Percentiles rank a stretch among this genome's conserved stretches.
Conservation (phyloP, 1,140 invertebrate genomes). For the Calliphora vicina region DNA sequence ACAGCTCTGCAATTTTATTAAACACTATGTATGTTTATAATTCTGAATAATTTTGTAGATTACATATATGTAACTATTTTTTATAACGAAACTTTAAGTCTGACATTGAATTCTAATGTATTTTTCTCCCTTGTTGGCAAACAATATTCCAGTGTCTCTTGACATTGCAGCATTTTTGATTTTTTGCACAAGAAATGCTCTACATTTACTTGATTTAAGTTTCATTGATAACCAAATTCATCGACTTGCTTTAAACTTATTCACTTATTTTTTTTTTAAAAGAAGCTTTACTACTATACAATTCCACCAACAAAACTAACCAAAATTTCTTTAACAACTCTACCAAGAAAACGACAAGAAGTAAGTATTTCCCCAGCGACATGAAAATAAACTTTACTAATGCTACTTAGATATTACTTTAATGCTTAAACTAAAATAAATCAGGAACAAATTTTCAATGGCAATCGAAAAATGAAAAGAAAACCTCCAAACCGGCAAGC, state of each 20-base stretch:
- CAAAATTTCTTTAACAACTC: too few species aligned
- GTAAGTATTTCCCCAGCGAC: neutral
- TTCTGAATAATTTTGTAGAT: too few species aligned
- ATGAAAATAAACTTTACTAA: neutral
- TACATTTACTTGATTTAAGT: neutral
- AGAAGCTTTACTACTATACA: neutral
- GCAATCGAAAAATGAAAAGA: neutral
- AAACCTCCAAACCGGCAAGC: neutral
- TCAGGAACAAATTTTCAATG: constrained; percentile 13
- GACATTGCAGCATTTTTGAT: neutral
- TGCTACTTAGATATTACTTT: constrained; percentile 1
- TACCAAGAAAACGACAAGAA: neutral
- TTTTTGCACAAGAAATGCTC: neutral
- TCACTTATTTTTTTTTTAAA: neutral
- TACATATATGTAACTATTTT: too few species aligned
- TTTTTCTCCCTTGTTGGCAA: neutral
- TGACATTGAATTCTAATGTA: neutral
- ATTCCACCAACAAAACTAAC: neutral
- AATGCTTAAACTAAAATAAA: neutral
- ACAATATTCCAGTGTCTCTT: neutral
- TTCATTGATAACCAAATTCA: neutral
- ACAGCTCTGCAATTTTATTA: too few species aligned
- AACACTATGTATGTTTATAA: too few species aligned
- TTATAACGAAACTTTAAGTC: too few species aligned
- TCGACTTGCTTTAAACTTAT: neutral